Base-by-base conservation (phyloP, 2,113 vertebrate species). In the Hippocampus zosterae region DNA sequence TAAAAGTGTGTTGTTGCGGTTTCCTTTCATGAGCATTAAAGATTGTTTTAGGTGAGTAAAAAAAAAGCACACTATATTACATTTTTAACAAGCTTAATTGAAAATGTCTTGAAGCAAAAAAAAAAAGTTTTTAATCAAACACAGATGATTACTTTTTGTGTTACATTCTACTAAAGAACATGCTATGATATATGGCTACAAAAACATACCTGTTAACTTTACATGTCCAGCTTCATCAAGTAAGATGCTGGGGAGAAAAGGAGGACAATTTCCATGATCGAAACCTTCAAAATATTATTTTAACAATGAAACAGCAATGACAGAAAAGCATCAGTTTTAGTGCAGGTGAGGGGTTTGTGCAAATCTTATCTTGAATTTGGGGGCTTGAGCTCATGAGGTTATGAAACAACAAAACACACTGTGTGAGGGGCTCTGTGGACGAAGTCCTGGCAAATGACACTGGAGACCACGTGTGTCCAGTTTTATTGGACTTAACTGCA, bases 161-260 rank as follows among this genome's bases (percentile, higher is more conserved):
- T 9, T 2, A 41, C 29, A 37, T 61, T 13, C 27, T 60, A 33
- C 57, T 33, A 60, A 60, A 60, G 46, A 67, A 19, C 7, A 67
- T 23, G 65, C 9, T 56, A 6, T 67, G 9, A 53, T 67, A 33
- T 0, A 2, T 41, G 33, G 55, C 13, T 12, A 53, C 19, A 52
- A 23, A 61, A 74, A 70, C 91, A 69, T 91, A 99, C 96, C 97
- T 95, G 96, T 98, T 94, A 99, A 93, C 88, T 98, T 98, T 94
- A 98, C 98, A 93, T 99, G 96, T 94, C 97, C 97, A 93, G 95
- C 93, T 96, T 99, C 97, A 94, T 98, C 97, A 93, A 98, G 95
- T 92, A 98, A 95, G 95, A 99, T 98, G 93, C 97, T 98, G 94
- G 92, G 92, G 94, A 44, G 8, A 85, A 96, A 95, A 90, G 42